Conservation (phyloP, 2,888 invertebrate species). For the Temnothorax ravouxi region DNA sequence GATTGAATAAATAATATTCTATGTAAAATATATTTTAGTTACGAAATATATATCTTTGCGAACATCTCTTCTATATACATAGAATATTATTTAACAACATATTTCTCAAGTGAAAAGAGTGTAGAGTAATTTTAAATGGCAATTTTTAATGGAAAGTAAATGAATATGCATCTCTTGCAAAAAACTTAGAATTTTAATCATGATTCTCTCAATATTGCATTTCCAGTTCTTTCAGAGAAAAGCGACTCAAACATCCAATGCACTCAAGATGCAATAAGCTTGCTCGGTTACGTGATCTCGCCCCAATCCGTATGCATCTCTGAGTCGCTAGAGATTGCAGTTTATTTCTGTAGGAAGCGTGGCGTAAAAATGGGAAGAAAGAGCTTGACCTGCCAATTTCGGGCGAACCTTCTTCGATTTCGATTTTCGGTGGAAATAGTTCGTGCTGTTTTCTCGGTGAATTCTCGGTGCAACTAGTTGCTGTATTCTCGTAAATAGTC, state of each 20-base stretch:
- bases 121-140: background rate
- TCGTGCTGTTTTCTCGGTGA: background rate
- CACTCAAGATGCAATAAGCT: slow-evolving; percentile 38
- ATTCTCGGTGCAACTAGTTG: slow-evolving; percentile 11
- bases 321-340: slow-evolving; percentile 5
- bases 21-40: background rate
- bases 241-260: slow-evolving; percentile 29
- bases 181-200: slow-evolving; percentile 4
- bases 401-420: background rate
- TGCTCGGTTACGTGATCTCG: slow-evolving; percentile 18
- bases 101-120: background rate
- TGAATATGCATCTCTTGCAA: background rate
- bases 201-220: slow-evolving; percentile 16
- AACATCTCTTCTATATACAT: no score
- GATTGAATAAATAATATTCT: slow-evolving; percentile 3
- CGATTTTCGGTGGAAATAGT: slow-evolving; percentile 12
- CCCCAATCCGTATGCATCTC: slow-evolving; percentile 21
- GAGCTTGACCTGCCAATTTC: slow-evolving; percentile 32
- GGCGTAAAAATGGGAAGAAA: slow-evolving; percentile 27
- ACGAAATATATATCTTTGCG: background rate
- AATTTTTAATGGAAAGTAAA: background rate
- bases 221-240: background rate
- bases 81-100: background rate
- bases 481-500: background rate
- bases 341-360: background rate